Base-by-base conservation (phyloP, 2,113 vertebrate genomes). In the Oceanodroma tethys region DNA sequence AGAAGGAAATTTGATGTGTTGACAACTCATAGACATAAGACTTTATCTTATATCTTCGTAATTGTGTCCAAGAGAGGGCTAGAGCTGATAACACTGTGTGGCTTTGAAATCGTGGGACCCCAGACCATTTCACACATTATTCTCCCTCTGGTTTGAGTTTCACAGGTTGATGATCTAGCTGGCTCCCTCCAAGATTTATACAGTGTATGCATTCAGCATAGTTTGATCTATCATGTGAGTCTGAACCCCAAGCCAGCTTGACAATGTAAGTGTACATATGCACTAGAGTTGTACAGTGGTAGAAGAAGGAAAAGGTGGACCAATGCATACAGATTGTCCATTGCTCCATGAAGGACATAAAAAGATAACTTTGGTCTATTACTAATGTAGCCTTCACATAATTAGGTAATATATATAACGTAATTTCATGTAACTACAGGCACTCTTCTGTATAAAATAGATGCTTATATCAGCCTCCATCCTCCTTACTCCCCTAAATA, bases 221-320 rank as follows among this genome's bases (percentile, higher is more conserved):
- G 11, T 67, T 58, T 59, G 58, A 50, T 15, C 48, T 80, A 20
- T 43, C 0, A 0, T 16, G 27, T 17, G 25, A 82, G 27, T 36
- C 34, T 60, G 30, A 58, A 72, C 4, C 17, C 27, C 0, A 0
- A 63, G 25, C 14, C 38, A 59, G 12, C 14, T 30, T 67, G 71
- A 34, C 25, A 38, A 11, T 1, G 0, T 30, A 40, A 23, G 2
- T 5, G 5, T 25, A 27, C 6, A 2, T 23, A 0, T 13, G 40
- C 9, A 27, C 19, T n/a, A 19, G 32, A 45, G 25, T 1, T 52
- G 10, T 30, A 15, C 25, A 48, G 21, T 8, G 11, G 7, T 18
- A 42, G 47, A 50, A 59, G 29, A 56, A 58, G n/a, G 9, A 56
- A 53, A 76, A 56, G 6, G n/a, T 43, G 23, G 12, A 65, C 2